Percentiles rank a stretch among this genome's conserved stretches.
Evolutionary conservation across 1,140 invertebrate genomes (phyloP).

Genomic region (Zelostemma sp.): DNA sequence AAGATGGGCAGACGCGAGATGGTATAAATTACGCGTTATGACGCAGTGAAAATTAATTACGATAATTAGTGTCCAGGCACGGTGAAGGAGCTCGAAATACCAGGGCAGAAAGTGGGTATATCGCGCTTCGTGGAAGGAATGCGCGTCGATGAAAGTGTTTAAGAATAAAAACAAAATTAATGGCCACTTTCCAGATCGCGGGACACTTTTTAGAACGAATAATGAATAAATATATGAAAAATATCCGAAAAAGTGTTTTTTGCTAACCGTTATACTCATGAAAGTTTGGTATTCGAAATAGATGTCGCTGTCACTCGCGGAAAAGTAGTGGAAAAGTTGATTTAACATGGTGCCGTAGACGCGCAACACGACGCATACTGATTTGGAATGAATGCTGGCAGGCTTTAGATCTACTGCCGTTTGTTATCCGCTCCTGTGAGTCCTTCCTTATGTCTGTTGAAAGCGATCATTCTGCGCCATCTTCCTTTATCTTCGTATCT

Average conservation of each 20-base stretch:
- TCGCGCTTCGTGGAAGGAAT: background rate
- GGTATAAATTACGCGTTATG: slow-evolving; percentile 30
- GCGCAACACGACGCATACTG: background rate
- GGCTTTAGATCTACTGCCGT: slow-evolving; percentile 9
- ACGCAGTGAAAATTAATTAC: slow-evolving; percentile 42
- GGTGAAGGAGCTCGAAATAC: slow-evolving; percentile 16
- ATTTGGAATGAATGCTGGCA: slow-evolving; percentile 1
- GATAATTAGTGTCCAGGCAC: slow-evolving; percentile 36
- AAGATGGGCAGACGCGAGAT: slow-evolving; percentile 19
- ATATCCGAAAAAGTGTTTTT: too few species aligned
- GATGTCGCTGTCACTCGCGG: background rate
- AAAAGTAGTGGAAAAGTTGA: background rate
- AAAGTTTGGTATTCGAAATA: too few species aligned
- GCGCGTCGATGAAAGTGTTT: background rate
- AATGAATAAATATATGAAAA: background rate
- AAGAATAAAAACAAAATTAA: slow-evolving; percentile 1
- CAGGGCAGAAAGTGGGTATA: background rate
- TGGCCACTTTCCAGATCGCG: too few species aligned
- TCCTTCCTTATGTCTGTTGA: slow-evolving; percentile 2
- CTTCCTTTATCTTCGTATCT: slow-evolving; percentile 5
- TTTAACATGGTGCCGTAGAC: background rate
- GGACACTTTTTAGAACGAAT: too few species aligned
- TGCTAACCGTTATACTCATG: too few species aligned
- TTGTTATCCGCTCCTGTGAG: slow-evolving; percentile 4
- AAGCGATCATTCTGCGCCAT: slow-evolving; percentile 4